Percentiles rank a stretch among this genome's conserved stretches.
These are phyloP conservation scores for Poeciliopsis turneri DNA, from an alignment of 2,797 vertebrate genomes.

Conservation along the genomic window DNA sequence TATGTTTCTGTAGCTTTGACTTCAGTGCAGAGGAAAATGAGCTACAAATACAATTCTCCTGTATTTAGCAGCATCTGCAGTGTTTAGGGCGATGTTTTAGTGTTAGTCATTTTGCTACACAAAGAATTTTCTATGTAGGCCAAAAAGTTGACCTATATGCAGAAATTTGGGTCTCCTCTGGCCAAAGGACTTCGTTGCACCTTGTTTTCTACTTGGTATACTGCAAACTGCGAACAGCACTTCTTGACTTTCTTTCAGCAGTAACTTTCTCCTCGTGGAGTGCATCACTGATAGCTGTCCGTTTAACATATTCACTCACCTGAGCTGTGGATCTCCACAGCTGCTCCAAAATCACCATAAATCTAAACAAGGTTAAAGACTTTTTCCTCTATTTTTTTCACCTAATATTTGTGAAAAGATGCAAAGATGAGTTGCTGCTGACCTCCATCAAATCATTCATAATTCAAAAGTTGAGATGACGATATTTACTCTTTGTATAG, in stretches of 20 bases:
- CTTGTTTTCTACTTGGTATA: neutral
- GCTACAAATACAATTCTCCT: neutral
- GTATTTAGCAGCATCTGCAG: neutral
- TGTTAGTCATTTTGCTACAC: neutral
- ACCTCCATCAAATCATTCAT: neutral
- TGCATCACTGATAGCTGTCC: neutral
- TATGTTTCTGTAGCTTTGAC: neutral
- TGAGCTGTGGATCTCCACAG: neutral
- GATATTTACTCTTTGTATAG: neutral
- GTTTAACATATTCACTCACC: neutral
- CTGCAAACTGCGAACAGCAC: neutral
- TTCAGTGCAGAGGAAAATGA: neutral
- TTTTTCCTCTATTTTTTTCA: neutral
- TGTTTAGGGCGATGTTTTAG: neutral
- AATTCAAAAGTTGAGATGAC: neutral
- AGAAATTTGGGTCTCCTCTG: neutral
- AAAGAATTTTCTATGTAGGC: neutral
- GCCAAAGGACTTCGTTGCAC: neutral
- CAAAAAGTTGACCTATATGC: neutral
- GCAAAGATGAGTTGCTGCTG: neutral
- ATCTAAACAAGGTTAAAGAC: neutral
- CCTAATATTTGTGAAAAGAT: neutral
- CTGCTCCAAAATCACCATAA: neutral
- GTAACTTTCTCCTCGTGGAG: neutral
- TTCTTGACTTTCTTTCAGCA: neutral